Conservation (phyloP, 2,888 invertebrate species). For the Cephus spinipes region DNA sequence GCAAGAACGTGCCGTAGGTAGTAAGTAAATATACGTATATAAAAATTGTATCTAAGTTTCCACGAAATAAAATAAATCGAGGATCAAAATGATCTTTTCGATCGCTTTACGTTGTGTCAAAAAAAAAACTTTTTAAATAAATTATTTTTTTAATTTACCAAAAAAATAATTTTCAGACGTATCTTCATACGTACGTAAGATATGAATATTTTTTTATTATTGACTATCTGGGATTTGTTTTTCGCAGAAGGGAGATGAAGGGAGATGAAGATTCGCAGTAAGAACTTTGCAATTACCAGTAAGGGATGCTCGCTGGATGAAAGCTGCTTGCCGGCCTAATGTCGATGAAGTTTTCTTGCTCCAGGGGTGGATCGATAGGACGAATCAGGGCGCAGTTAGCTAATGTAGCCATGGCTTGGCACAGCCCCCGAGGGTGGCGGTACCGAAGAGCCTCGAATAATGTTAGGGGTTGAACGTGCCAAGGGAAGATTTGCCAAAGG, state of each 20-base stretch:
- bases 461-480: conserved; percentile 7
- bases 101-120: not conserved
- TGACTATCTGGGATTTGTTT: not conserved
- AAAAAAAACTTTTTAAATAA: not conserved
- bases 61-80: not conserved
- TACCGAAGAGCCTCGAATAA: conserved; percentile 27
- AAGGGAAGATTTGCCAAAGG: not conserved
- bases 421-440: conserved; percentile 56
- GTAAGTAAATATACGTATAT: not conserved
- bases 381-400: conserved; percentile 63
- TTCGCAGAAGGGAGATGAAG: not conserved
- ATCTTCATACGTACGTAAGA: not conserved
- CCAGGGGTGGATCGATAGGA: conserved; percentile 51
- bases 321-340: conserved; percentile 39
- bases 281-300: conserved; percentile 6
- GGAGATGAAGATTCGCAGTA: not conserved
- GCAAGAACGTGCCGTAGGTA: not conserved
- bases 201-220: not conserved
- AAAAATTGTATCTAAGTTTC: not conserved
- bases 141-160: conserved; percentile 9
- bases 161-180: not conserved
- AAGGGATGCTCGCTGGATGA: not conserved
- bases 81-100: conserved; percentile 17
- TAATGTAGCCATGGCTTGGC: conserved; percentile 55
- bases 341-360: conserved; percentile 50